A percentile compares a stretch with the other conserved stretches of the same genome.
Conservation (phyloP, 2,113 vertebrate species). For the Thinocorus orbignyianus region DNA sequence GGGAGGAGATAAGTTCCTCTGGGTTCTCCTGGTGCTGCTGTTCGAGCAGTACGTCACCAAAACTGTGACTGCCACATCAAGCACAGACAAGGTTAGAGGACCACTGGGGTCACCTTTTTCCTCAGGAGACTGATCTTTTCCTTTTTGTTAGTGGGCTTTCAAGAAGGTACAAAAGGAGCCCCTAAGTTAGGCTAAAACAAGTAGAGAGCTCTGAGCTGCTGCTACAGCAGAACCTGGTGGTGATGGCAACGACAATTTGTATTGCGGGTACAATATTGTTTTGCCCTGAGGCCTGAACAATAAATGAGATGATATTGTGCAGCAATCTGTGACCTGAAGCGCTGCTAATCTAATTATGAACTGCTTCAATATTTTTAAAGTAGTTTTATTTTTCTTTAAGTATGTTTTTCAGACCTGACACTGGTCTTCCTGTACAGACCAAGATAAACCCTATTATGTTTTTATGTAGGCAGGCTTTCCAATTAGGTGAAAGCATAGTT, state of each 20-base stretch:
- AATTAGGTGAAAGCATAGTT: not conserved
- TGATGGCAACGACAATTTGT: not conserved
- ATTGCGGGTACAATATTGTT: not conserved
- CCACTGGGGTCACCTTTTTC: not conserved
- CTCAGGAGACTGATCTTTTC: not conserved
- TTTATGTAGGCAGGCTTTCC: not conserved
- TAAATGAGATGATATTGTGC: not conserved
- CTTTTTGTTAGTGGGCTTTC: not conserved
- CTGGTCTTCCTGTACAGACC: not conserved
- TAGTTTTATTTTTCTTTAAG: not conserved
- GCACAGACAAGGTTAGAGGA: conserved; percentile 83
- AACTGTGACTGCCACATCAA: conserved; percentile 44
- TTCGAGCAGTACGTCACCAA: conserved; percentile 91
- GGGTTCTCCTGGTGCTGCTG: conserved; percentile 87
- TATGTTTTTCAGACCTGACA: not conserved
- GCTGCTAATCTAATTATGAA: not conserved
- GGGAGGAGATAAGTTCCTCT: conserved; percentile 86
- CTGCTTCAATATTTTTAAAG: not conserved
- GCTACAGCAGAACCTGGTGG: not conserved
- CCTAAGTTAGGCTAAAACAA: not conserved
- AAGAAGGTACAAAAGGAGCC: not conserved
- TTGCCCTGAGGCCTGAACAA: not conserved
- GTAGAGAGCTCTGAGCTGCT: not conserved
- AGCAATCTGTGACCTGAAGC: not conserved
- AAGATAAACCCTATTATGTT: not conserved